Percentiles rank a stretch among this genome's conserved stretches.
These are phyloP conservation scores for Styela clava DNA, from an alignment of 23 tunicate species.

Conservation along the genomic window DNA sequence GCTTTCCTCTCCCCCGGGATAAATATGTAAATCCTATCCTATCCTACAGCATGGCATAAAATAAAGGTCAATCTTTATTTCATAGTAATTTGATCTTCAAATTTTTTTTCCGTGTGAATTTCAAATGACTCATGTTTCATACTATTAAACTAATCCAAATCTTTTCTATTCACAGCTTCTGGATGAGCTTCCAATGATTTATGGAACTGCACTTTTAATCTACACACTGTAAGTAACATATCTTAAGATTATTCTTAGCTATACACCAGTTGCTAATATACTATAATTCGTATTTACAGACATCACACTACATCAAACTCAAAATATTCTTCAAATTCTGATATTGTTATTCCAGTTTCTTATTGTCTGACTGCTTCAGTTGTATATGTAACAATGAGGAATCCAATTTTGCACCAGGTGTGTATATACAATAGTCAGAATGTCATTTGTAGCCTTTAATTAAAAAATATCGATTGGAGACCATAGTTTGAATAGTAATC, in stretches of 20 bases:
- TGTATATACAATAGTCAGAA: too few relatives aligned
- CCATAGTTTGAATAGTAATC: too few relatives aligned
- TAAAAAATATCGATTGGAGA: too few relatives aligned
- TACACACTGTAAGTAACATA: slow-evolving; percentile 71
- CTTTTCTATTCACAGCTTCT: slow-evolving; percentile 43
- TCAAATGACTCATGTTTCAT: not conserved
- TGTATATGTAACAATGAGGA: not conserved
- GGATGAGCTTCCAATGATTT: slow-evolving; percentile 94
- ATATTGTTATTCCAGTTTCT: slow-evolving; percentile 6
- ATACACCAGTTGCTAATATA: not conserved
- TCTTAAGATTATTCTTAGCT: not conserved
- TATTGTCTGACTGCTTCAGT: slow-evolving; percentile 5
- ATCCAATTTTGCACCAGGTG: slow-evolving; percentile 31
- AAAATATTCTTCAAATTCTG: not conserved
- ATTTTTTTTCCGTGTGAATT: too few relatives aligned
- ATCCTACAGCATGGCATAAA: too few relatives aligned
- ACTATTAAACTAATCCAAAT: not conserved
- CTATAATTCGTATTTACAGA: not conserved
- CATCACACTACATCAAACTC: not conserved
- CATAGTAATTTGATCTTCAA: too few relatives aligned
- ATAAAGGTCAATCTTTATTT: too few relatives aligned
- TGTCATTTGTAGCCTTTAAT: too few relatives aligned
- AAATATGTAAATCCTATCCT: too few relatives aligned
- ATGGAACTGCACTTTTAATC: slow-evolving; percentile 68
- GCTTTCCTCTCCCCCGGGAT: too few relatives aligned